These are phyloP conservation scores for Athrips mouffetella DNA, from an alignment of 2,888 invertebrate species.

Conservation along the genomic window DNA sequence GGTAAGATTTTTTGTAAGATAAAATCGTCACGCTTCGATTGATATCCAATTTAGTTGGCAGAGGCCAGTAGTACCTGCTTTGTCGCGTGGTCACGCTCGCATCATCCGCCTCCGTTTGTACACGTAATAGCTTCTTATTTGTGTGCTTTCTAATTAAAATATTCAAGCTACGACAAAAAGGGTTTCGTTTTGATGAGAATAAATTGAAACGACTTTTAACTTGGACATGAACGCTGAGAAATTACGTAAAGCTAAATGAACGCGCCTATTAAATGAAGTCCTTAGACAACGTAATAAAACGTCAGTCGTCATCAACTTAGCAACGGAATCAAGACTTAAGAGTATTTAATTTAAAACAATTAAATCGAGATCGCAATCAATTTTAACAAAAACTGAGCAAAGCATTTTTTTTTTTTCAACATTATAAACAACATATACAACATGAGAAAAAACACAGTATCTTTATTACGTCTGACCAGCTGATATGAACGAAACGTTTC, in stretches of 20 bases:
- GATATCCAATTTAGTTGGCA: slow-evolving; percentile 67
- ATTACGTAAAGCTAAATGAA: slow-evolving; percentile 5
- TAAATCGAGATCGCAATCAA: slow-evolving; percentile 10
- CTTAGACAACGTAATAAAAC: neutral
- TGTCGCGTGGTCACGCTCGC: slow-evolving; percentile 62
- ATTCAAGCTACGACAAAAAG: slow-evolving; percentile 47
- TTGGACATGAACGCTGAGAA: neutral
- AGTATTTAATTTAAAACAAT: slow-evolving; percentile 5
- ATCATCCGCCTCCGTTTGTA: slow-evolving; percentile 41
- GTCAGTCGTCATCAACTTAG: slow-evolving; percentile 4
- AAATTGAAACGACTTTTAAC: slow-evolving; percentile 43
- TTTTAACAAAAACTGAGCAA: slow-evolving; percentile 9
- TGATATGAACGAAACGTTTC: slow-evolving; percentile 55
- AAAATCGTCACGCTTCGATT: slow-evolving; percentile 65
- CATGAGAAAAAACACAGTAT: slow-evolving; percentile 40
- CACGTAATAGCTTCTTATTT: slow-evolving; percentile 59
- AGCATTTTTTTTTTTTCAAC: slow-evolving; percentile 4
- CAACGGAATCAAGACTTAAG: neutral
- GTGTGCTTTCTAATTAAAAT: slow-evolving; percentile 68
- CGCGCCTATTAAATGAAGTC: neutral
- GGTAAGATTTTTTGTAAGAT: slow-evolving; percentile 51
- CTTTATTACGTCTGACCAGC: slow-evolving; percentile 45
- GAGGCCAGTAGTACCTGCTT: slow-evolving; percentile 54
- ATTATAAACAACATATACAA: slow-evolving; percentile 30
- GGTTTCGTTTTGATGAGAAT: slow-evolving; percentile 42